Percentiles rank a stretch among this genome's conserved stretches.
Conservation (phyloP, 2,797 vertebrate species). For the Eulemur mongoz region DNA sequence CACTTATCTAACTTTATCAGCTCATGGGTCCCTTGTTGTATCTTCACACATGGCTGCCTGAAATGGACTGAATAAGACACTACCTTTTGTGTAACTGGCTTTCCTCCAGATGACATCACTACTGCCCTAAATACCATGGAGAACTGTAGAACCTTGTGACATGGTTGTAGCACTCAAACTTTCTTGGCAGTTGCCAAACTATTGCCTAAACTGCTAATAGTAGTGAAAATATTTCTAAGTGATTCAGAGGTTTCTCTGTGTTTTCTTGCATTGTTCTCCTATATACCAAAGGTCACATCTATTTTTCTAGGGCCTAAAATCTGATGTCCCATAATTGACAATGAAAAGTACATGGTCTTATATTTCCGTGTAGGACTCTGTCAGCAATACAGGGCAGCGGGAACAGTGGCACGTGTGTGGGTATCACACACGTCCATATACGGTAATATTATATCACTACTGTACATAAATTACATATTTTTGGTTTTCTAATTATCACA, state of each 20-base stretch:
- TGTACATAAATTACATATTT: not conserved
- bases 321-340: not conserved
- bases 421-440: not conserved
- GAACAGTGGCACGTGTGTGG: not conserved
- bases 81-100: not conserved
- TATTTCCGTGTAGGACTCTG: not conserved
- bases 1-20: constrained; percentile 44
- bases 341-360: not conserved
- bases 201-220: not conserved
- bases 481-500: not conserved
- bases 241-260: not conserved
- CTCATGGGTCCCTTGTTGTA: not conserved
- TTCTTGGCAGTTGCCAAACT: not conserved
- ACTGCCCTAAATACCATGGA: not conserved
- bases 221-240: not conserved
- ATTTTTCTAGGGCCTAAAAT: not conserved
- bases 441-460: not conserved
- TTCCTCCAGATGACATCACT: constrained; percentile 50
- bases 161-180: not conserved
- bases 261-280: not conserved
- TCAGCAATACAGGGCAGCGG: not conserved
- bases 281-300: not conserved
- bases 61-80: not conserved
- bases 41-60: constrained; percentile 28
- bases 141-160: not conserved